Percentiles rank a stretch among this genome's conserved stretches.
Evolutionary conservation across 37 sponge, comb jelly and placozoan species (phyloP).

Genomic region (Geodia barretti): DNA sequence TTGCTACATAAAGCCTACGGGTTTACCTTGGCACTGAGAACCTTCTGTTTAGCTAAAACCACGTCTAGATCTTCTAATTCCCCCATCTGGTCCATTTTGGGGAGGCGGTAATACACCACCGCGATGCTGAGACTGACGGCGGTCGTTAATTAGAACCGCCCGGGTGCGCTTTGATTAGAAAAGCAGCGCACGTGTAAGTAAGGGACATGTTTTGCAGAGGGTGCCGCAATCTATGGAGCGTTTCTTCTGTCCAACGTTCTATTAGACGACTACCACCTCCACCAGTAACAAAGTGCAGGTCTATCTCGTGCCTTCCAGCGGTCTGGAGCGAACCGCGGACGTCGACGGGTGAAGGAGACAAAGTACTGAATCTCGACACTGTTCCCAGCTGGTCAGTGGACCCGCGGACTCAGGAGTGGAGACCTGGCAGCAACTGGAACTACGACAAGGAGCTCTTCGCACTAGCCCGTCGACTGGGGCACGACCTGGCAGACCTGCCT

Average conservation of each 20-base stretch:
- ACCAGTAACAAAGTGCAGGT: background rate
- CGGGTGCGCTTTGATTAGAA: background rate
- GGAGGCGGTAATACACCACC: background rate
- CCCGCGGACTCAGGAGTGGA: conserved; percentile 41
- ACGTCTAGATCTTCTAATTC: background rate
- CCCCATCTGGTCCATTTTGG: background rate
- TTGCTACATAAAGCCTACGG: background rate
- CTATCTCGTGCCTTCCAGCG: background rate
- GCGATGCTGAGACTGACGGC: background rate
- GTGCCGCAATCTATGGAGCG: no score
- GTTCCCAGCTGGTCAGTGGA: conserved; percentile 62
- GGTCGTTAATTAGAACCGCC: background rate
- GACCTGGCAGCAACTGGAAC: conserved; percentile 51
- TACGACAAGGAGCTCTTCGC: conserved; percentile 70
- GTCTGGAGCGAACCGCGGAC: background rate
- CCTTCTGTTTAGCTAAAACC: background rate
- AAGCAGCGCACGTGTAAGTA: no score
- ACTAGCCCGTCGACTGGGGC: conserved; percentile 63
- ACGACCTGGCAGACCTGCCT: conserved; percentile 28
- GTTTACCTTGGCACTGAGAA: background rate
- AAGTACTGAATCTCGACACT: conserved; percentile 70
- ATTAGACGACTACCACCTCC: no score
- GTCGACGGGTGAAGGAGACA: conserved; percentile 74
- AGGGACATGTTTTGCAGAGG: background rate
- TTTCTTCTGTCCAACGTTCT: no score